phyloP scores from a whole-genome alignment of 2,888 invertebrate species.

The Eubasilissa splendida region DNA sequence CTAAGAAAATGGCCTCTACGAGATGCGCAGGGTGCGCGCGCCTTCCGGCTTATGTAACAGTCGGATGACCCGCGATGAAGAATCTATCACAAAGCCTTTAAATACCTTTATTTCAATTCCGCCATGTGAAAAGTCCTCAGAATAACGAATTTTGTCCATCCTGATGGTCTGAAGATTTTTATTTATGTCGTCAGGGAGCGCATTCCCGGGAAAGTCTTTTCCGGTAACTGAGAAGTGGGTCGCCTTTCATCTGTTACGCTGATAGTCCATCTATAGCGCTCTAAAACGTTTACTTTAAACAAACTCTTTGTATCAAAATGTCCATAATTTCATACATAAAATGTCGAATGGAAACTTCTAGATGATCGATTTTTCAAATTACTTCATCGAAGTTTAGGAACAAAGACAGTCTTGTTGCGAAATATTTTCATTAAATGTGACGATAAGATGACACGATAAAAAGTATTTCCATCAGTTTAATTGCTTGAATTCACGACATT shows the following conservation, averaged over 20 bases:
- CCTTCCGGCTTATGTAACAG: conserved; percentile 56
- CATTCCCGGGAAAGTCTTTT: neutral
- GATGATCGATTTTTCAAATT: conserved; percentile 24
- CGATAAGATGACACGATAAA: neutral
- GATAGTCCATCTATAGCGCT: neutral
- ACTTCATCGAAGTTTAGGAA: neutral
- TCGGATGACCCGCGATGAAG: conserved; percentile 36
- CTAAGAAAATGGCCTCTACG: conserved; percentile 53
- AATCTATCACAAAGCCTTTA: conserved; percentile 11
- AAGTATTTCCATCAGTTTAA: too few species aligned
- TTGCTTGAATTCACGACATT: too few species aligned
- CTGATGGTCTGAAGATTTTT: neutral
- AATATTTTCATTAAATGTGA: neutral
- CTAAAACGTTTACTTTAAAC: neutral
- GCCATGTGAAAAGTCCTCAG: neutral
- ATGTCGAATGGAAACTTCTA: neutral
- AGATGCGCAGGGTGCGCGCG: conserved; percentile 56
- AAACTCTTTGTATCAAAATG: neutral
- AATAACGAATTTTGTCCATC: neutral
- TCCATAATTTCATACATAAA: neutral
- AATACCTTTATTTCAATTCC: too few species aligned
- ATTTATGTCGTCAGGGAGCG: neutral
- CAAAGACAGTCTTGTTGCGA: neutral
- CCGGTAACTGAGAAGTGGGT: conserved; percentile 11
- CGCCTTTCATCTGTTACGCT: neutral